Evolutionary conservation across 35 echinoderm and acorn worm genomes (phyloP).

Genomic region (Stichopus chloronotus): DNA sequence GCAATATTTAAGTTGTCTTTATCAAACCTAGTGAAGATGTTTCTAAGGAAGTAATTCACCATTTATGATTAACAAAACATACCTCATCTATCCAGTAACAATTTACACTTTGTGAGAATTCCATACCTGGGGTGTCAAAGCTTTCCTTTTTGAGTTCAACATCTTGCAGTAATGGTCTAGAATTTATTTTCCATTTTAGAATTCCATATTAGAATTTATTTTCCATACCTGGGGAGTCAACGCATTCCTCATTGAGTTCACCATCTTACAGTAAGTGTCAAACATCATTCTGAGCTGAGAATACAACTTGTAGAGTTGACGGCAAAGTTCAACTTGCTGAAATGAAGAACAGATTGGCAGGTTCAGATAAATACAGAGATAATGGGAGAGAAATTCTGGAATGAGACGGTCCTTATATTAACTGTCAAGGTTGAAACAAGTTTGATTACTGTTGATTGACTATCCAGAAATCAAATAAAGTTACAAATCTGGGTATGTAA

Average conservation of each 20-base stretch:
- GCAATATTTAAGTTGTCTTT: too few relatives aligned
- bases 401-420: too few relatives aligned
- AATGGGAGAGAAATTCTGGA: neutral
- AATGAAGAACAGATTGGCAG: neutral
- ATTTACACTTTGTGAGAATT: too few relatives aligned
- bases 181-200: too few relatives aligned
- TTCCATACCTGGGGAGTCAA: slow-evolving; percentile 73
- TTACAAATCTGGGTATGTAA: too few relatives aligned
- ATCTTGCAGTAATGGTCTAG: slow-evolving; percentile 99
- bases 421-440: neutral
- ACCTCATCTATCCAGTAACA: too few relatives aligned
- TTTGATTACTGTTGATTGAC: neutral
- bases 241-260: slow-evolving; percentile 66
- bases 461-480: too few relatives aligned
- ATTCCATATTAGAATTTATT: too few relatives aligned
- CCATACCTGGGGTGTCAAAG: slow-evolving; percentile 60
- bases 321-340: slow-evolving; percentile 93
- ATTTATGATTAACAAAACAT: too few relatives aligned
- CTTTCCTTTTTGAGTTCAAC: slow-evolving; percentile 69
- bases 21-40: too few relatives aligned
- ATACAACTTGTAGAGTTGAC: slow-evolving; percentile 82
- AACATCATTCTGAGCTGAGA: slow-evolving; percentile 96
- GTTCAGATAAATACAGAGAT: neutral
- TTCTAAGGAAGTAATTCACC: too few relatives aligned
- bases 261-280: slow-evolving; percentile 97